phyloP scores from a whole-genome alignment of 2,797 vertebrate species.

The Poecilia velifera region DNA sequence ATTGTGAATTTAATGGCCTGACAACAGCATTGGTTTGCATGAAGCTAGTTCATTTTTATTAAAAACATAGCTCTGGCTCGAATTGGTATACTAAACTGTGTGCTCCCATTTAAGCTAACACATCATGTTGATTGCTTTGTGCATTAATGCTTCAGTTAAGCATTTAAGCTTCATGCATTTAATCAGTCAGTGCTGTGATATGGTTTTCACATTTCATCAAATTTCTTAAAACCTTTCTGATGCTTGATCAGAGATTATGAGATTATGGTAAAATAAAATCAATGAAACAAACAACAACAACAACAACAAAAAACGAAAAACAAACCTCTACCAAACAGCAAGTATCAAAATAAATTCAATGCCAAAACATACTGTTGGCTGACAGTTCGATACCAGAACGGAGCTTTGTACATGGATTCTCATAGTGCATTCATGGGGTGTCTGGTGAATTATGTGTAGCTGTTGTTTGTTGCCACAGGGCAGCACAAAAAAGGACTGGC shows the following conservation, averaged over 20 bases:
- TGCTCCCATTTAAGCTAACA: neutral
- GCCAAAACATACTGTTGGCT: neutral
- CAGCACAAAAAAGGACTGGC: slow-evolving; percentile 7
- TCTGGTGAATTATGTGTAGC: slow-evolving; percentile 3
- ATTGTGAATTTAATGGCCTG: neutral
- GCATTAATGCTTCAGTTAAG: slow-evolving; percentile 4
- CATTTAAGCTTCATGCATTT: slow-evolving; percentile 1
- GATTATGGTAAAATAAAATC: neutral
- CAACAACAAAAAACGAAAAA: neutral
- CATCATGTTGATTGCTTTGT: neutral
- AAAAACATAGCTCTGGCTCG: neutral
- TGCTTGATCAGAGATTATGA: neutral
- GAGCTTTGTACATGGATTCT: neutral
- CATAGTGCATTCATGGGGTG: neutral
- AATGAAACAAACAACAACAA: neutral
- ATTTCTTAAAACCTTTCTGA: slow-evolving; percentile 1
- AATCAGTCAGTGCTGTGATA: neutral
- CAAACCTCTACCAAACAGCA: neutral
- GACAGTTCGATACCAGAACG: neutral
- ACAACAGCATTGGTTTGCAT: neutral
- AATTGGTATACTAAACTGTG: neutral
- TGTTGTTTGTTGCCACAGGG: slow-evolving; percentile 28
- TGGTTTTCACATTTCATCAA: neutral
- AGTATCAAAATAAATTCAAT: neutral
- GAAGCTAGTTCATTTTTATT: neutral